Base-by-base conservation (phyloP, 2,797 vertebrate species). In the Labroides dimidiatus region DNA sequence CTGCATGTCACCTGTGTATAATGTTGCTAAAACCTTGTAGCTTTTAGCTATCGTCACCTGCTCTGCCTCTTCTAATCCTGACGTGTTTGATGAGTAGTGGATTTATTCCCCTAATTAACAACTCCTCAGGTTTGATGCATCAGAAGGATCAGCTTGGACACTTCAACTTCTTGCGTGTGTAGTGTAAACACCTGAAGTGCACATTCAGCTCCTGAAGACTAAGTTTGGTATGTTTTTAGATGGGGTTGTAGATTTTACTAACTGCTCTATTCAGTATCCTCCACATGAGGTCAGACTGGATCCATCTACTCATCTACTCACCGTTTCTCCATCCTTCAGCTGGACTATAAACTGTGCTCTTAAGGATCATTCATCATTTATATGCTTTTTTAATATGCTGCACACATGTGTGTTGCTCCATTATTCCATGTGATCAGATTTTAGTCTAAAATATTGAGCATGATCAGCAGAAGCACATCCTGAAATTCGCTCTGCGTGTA, bases 221-320 rank as follows among this genome's bases (percentile, higher is more conserved):
- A 8, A 33, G 7, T 4, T 9, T 7, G 8, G 24, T 7, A 33
- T 7, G 1, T 33, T 33, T 33, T 33, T 7, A 33, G 4, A 5
- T 7, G 8, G 8, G 30, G 30, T 27, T 45, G 39, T 10, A 15
- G 14, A 4, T 10, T 33, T 15, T 57, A 10, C 43, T 15, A 69
- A 13, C 8, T 82, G 86, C 52, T 67, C 24, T 84, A 44, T 51
- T 8, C 58, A 10, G 6, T 19, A 0, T 70, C 5, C 7, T 69
- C 90, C 90, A 91, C 86, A 71, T 65, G 89, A 86, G 87, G 85
- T 89, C 89, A 91, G 89, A 12, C 80, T 87, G 12, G 70, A 61
- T 78, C 82, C 66, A 67, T 62, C 69, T 43, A 7, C 23, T 44
- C 66, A 67, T 62, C 69, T 43, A 7, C 23, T 44, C 36, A 8